Conservation (phyloP, 1,140 invertebrate genomes). For the Ceratitis capitata region DNA sequence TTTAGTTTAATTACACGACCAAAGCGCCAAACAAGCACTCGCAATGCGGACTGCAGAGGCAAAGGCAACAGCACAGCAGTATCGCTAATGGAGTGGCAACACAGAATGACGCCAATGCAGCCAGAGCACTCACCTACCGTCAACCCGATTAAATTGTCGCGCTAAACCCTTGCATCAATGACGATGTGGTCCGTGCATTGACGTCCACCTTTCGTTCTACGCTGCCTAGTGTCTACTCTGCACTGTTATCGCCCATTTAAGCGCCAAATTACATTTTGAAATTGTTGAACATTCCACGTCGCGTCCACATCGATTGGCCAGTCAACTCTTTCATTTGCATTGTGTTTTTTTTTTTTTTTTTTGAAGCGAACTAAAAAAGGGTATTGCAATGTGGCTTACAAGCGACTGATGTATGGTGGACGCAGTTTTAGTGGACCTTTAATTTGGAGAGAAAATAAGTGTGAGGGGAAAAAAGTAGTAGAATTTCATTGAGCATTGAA, state of each 20-base stretch:
- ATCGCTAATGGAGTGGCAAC: slow-evolving; percentile 17
- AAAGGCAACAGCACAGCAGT: neutral
- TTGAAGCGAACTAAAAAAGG: neutral
- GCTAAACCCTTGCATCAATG: neutral
- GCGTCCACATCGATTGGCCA: neutral
- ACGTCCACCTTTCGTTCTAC: neutral
- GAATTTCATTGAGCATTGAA: no score
- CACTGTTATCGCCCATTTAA: slow-evolving; percentile 20
- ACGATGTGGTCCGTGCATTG: neutral
- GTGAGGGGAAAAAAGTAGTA: no score
- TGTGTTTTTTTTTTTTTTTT: no score
- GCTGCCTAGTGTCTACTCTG: neutral
- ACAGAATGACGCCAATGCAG: slow-evolving; percentile 5
- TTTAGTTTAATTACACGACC: slow-evolving; percentile 31
- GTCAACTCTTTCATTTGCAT: neutral
- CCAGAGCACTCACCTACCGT: neutral
- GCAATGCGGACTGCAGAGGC: neutral
- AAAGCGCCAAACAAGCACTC: neutral
- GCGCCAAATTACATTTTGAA: slow-evolving; percentile 8
- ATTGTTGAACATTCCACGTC: neutral
- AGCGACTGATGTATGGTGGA: neutral
- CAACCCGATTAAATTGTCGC: slow-evolving; percentile 32
- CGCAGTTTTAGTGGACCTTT: neutral
- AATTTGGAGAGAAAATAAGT: no score
- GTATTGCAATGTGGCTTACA: neutral